Percentiles rank a stretch among this genome's conserved stretches.
phyloP scores from a whole-genome alignment of 2,797 vertebrate species.

The Vespertilio murinus region DNA sequence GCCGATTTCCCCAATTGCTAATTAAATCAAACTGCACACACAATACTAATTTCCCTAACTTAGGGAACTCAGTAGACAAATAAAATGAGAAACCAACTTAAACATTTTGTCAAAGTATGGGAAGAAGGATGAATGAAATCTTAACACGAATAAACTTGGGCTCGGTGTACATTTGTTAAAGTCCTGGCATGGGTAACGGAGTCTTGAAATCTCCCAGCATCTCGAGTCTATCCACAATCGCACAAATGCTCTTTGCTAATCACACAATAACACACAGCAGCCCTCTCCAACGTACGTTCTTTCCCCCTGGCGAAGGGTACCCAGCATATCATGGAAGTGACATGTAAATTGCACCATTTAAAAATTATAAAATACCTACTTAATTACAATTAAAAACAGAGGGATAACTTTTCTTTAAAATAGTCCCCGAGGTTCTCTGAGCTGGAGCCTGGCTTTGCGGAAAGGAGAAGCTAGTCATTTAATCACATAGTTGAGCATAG shows the following conservation, averaged over 20 bases:
- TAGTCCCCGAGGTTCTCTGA: constrained; percentile 70
- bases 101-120: constrained; percentile 80
- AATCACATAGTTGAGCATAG: constrained; percentile 38
- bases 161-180: constrained; percentile 60
- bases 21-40: constrained; percentile 88
- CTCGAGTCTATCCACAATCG: not conserved
- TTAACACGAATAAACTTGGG: constrained; percentile 71
- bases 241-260: constrained; percentile 50
- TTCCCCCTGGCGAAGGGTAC: constrained; percentile 60
- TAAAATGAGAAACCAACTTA: constrained; percentile 86
- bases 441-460: constrained; percentile 66
- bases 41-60: constrained; percentile 90
- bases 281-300: constrained; percentile 6
- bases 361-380: constrained; percentile 76
- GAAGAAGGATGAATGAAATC: constrained; percentile 73
- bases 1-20: constrained; percentile 90
- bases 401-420: constrained; percentile 77
- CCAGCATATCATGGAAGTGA: constrained; percentile 63
- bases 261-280: constrained; percentile 60
- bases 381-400: constrained; percentile 80
- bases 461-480: constrained; percentile 61
- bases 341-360: constrained; percentile 69
- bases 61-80: constrained; percentile 86
- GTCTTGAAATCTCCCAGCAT: constrained; percentile 58
- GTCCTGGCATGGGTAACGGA: constrained; percentile 56